These are phyloP conservation scores for Microctonus hyperodae DNA, from an alignment of 2,888 invertebrate genomes.

Conservation along the genomic window DNA sequence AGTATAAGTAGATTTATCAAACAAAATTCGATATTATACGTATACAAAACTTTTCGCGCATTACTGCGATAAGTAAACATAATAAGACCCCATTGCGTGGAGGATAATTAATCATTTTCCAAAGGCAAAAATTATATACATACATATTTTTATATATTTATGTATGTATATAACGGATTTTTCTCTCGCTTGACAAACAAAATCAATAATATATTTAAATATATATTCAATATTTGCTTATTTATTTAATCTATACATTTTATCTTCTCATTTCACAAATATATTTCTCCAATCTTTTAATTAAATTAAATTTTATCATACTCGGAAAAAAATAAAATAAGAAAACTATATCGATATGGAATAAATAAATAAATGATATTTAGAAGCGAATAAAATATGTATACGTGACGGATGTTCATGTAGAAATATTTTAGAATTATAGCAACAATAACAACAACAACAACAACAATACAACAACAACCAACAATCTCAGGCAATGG, in stretches of 20 bases:
- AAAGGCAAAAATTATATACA: background rate
- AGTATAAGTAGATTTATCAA: constrained; percentile 8
- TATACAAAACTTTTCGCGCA: constrained; percentile 23
- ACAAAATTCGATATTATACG: background rate
- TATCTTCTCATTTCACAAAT: constrained; percentile 5
- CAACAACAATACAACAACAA: background rate
- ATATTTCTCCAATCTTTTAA: constrained; percentile 24
- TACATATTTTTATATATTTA: constrained; percentile 22
- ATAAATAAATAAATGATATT: constrained; percentile 11
- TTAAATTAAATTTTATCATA: constrained; percentile 23
- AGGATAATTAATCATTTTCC: constrained; percentile 23
- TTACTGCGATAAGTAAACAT: constrained; percentile 31
- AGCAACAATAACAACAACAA: background rate
- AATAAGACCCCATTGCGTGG: constrained; percentile 23
- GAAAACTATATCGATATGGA: too few relatives aligned
- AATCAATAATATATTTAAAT: constrained; percentile 20
- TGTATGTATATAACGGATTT: constrained; percentile 29
- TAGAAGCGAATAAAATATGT: background rate
- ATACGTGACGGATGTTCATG: background rate
- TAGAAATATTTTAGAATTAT: background rate
- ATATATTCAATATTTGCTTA: constrained; percentile 17
- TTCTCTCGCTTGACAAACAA: constrained; percentile 31
- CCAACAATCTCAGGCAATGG: constrained; percentile 20
- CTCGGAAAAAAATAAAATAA: constrained; percentile 34
- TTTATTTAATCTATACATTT: constrained; percentile 16